phyloP scores from a whole-genome alignment of 2,797 vertebrate species.

The Denticeps clupeoides region DNA sequence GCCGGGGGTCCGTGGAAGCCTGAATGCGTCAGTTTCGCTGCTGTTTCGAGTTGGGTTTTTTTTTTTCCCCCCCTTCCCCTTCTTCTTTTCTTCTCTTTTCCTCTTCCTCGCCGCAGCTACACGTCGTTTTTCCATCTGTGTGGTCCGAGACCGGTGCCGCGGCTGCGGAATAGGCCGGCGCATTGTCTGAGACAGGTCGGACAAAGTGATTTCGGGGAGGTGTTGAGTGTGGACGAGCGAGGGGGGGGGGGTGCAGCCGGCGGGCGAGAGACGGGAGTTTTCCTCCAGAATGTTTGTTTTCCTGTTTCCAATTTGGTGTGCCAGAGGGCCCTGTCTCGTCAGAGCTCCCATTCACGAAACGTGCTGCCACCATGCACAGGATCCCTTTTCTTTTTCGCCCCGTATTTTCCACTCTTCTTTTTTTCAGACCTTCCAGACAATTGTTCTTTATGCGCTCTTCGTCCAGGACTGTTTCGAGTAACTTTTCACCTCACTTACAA shows the following conservation, averaged over 20 bases:
- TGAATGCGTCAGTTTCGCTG: slow-evolving; percentile 7
- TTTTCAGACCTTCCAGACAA: slow-evolving; percentile 7
- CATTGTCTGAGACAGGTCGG: slow-evolving; percentile 40
- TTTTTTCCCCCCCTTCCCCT: slow-evolving; percentile 17
- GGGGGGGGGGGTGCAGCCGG: slow-evolving; percentile 15
- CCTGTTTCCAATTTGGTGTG: slow-evolving; percentile 44
- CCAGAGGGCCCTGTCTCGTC: slow-evolving; percentile 37
- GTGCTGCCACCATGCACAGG: slow-evolving; percentile 26
- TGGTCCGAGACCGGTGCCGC: slow-evolving; percentile 33
- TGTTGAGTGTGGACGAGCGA: not conserved
- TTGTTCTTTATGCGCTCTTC: slow-evolving; percentile 5
- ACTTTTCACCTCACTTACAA: no score
- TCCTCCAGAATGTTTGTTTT: slow-evolving; percentile 44
- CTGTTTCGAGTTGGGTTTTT: slow-evolving; percentile 21
- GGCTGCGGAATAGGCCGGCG: slow-evolving; percentile 27
- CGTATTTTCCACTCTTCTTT: slow-evolving; percentile 10
- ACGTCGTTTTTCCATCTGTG: slow-evolving; percentile 34
- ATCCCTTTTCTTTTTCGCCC: slow-evolving; percentile 18
- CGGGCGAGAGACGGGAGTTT: slow-evolving; percentile 22
- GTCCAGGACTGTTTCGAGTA: no score
- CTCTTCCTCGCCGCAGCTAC: slow-evolving; percentile 22
- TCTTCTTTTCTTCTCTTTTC: slow-evolving; percentile 7
- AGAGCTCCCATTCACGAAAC: slow-evolving; percentile 39
- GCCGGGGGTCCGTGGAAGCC: not conserved
- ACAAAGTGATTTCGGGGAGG: slow-evolving; percentile 24